Conservation (phyloP, 1,140 invertebrate genomes). For the Diprion similis region DNA sequence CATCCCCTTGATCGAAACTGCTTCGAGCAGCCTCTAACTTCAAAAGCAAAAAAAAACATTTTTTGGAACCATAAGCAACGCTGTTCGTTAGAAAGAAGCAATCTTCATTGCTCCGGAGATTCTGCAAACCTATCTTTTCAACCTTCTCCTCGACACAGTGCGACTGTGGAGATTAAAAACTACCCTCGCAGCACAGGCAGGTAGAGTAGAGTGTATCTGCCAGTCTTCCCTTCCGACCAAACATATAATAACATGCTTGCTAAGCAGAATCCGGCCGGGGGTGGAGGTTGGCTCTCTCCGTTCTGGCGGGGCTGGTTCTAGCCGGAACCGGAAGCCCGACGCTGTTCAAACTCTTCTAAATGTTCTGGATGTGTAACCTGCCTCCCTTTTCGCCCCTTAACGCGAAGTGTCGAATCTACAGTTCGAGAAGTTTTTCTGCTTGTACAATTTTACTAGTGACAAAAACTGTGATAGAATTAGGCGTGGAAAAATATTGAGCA, state of each 20-base stretch:
- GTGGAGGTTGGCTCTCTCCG: background rate
- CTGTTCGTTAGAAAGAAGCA: background rate
- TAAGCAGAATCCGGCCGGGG: background rate
- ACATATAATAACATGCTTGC: slow-evolving; percentile 7
- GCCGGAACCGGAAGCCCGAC: background rate
- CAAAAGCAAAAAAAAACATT: no score
- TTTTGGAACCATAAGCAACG: background rate
- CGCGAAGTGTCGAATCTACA: no score
- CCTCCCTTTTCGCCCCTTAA: background rate
- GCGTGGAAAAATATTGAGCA: no score
- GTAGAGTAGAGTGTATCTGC: background rate
- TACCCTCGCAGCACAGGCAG: background rate
- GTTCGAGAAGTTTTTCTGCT: no score
- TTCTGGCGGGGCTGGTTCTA: background rate
- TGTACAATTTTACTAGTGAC: no score
- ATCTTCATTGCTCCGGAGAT: background rate
- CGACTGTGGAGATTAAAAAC: background rate
- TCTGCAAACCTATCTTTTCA: background rate
- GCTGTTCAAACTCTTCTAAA: slow-evolving; percentile 2
- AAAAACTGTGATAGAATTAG: no score
- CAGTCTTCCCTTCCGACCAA: background rate
- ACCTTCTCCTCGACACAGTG: background rate
- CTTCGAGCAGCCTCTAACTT: background rate
- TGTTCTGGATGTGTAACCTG: background rate
- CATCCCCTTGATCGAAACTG: no score